Evolutionary conservation across 1,140 invertebrate genomes (phyloP).

Genomic region (Diuraphis noxia): DNA sequence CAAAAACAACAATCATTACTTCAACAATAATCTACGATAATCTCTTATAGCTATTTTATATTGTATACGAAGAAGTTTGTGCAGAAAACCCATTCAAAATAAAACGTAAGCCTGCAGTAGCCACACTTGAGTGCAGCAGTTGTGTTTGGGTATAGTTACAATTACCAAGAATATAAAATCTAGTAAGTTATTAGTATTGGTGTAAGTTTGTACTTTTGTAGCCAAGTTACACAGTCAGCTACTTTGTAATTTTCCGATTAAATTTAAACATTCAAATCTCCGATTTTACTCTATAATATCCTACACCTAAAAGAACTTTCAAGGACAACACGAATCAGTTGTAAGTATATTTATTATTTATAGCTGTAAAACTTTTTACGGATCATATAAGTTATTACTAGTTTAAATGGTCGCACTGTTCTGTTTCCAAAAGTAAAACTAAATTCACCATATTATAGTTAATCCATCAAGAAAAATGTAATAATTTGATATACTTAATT

Average conservation of each 20-base stretch:
- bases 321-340: background rate
- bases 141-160: background rate
- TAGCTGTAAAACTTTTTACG: no score
- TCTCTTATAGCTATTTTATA: background rate
- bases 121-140: background rate
- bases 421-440: no score
- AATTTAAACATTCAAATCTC: background rate
- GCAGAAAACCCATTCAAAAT: background rate
- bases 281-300: background rate
- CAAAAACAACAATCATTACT: no score
- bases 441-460: no score
- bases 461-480: no score
- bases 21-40: no score
- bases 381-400: no score
- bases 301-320: background rate
- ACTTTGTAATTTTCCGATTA: no score
- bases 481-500: no score
- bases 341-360: background rate
- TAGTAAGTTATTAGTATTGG: background rate
- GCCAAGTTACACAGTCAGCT: background rate
- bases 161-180: background rate
- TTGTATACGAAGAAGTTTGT: background rate
- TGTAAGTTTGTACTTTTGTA: background rate
- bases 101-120: background rate
- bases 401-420: no score